These are phyloP conservation scores for Karalla daura DNA, from an alignment of 2,797 vertebrate species.

Conservation along the genomic window DNA sequence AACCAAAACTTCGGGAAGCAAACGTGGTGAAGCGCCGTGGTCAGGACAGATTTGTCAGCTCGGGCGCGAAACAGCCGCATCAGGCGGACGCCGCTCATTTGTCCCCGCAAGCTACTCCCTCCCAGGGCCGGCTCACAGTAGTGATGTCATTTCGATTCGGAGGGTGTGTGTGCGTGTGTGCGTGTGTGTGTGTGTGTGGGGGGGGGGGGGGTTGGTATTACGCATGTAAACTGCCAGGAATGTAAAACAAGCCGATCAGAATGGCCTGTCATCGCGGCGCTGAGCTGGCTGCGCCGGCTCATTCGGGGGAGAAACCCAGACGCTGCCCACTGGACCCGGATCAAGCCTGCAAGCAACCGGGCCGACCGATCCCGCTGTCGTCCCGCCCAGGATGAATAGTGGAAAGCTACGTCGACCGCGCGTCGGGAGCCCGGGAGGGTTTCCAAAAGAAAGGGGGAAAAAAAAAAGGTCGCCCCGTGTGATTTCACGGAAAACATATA, in stretches of 20 bases:
- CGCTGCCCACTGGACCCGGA: slow-evolving; percentile 9
- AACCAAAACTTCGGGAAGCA: background rate
- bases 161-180: too few relatives aligned
- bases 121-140: background rate
- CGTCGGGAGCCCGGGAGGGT: slow-evolving; percentile 20
- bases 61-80: slow-evolving; percentile 1
- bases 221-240: slow-evolving; percentile 25
- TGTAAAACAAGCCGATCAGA: slow-evolving; percentile 18
- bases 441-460: too few relatives aligned
- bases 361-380: slow-evolving; percentile 33
- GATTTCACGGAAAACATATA: slow-evolving; percentile 17
- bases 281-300: slow-evolving; percentile 21
- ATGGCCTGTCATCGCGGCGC: background rate
- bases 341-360: slow-evolving; percentile 24
- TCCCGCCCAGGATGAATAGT: slow-evolving; percentile 32
- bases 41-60: slow-evolving; percentile 5
- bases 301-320: slow-evolving; percentile 30
- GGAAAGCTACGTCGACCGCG: slow-evolving; percentile 15
- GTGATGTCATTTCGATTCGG: slow-evolving; percentile 30
- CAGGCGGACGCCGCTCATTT: slow-evolving; percentile 13
- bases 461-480: slow-evolving; percentile 13
- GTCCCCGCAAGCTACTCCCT: slow-evolving; percentile 14
- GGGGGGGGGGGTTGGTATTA: slow-evolving; percentile 45
- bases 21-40: background rate
- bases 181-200: too few relatives aligned